Conservation (phyloP, 2,797 vertebrate genomes). For the Streptopelia turtur region DNA sequence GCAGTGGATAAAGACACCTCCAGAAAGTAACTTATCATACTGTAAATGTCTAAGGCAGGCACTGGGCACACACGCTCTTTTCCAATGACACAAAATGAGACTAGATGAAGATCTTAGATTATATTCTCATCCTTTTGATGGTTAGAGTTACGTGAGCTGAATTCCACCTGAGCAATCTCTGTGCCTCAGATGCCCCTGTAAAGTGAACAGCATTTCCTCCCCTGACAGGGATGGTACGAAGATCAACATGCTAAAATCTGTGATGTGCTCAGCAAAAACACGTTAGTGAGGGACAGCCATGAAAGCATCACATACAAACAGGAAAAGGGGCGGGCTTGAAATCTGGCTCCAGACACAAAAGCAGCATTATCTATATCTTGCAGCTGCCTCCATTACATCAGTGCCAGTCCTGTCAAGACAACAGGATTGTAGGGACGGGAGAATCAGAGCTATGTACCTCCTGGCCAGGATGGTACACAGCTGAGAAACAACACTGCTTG, state of each 20-base stretch:
- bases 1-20: background rate
- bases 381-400: background rate
- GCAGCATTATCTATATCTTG: background rate
- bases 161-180: background rate
- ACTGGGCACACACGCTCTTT: background rate
- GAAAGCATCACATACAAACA: background rate
- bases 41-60: background rate
- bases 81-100: background rate
- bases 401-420: background rate
- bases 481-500: background rate
- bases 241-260: background rate
- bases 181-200: background rate
- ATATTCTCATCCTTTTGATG: background rate
- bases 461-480: background rate
- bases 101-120: background rate
- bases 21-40: background rate
- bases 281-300: background rate
- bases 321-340: background rate
- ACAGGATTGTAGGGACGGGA: background rate
- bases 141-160: background rate
- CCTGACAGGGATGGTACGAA: background rate
- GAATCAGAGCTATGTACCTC: background rate
- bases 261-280: background rate
- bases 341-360: conserved; percentile 4
- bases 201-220: background rate